Conservation (phyloP, 2,797 vertebrate species). For the Chanos chanos region DNA sequence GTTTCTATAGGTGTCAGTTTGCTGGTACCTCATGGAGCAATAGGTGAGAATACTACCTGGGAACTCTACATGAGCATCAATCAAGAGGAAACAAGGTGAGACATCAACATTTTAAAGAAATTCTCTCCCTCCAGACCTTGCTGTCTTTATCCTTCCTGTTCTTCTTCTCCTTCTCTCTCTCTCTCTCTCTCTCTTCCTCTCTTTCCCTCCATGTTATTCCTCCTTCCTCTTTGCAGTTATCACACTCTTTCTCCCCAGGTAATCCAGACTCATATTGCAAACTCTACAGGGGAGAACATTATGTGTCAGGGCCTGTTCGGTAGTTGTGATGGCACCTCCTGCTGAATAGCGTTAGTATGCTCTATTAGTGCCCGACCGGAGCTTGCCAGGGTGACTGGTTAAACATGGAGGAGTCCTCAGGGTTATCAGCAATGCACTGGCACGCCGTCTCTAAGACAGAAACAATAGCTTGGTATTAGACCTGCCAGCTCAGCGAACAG, state of each 20-base stretch:
- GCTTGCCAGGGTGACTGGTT: conserved; percentile 2
- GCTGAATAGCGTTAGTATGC: conserved; percentile 20
- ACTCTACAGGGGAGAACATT: conserved; percentile 46
- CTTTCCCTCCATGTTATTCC: conserved; percentile 18
- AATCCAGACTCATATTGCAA: conserved; percentile 44
- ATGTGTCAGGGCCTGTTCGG: conserved; percentile 49
- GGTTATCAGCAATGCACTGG: conserved; percentile 28
- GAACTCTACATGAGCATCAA: conserved; percentile 90
- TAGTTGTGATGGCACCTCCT: conserved; percentile 39
- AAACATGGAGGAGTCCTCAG: conserved; percentile 4
- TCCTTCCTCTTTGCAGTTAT: background rate
- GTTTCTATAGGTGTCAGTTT: conserved; percentile 83
- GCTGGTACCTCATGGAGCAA: conserved; percentile 87
- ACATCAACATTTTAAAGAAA: background rate
- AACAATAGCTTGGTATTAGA: background rate
- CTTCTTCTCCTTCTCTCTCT: conserved; percentile 46
- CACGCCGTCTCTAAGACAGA: conserved; percentile 2
- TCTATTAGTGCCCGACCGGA: background rate
- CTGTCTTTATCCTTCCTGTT: conserved; percentile 27
- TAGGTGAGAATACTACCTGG: conserved; percentile 88
- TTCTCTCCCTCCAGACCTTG: background rate
- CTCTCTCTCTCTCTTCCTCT: conserved; percentile 31
- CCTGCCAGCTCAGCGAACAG: background rate
- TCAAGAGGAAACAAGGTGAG: conserved; percentile 89
- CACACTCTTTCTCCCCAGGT: background rate